Evolutionary conservation across 2,113 vertebrate genomes (phyloP), one percentile per base, ranked within the genome.

Genomic region (Galbula dea): DNA sequence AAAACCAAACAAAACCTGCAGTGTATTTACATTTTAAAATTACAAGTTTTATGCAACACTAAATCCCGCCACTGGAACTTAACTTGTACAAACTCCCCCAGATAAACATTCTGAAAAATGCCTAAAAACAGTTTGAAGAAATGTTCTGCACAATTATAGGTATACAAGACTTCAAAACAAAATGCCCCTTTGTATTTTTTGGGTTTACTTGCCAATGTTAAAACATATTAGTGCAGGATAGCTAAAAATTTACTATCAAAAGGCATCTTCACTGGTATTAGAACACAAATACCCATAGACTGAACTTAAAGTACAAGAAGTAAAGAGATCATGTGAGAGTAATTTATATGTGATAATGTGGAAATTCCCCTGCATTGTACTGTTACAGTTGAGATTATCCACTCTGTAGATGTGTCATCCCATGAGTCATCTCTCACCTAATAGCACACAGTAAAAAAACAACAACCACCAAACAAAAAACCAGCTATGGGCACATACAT

Each of bases 371-470:
- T 84, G 49, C 43, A 58, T 82, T 49, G 39, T 84, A 67, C 72
- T 89, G 85, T 62, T 83, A 77, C 82, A 30, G 76, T 63, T 73
- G 59, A 86, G 68, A 89, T 75, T 79, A 90, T 82, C 12, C 85
- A 66, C 75, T 87, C 30, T 58, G 65, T 32, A 61, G 62, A 94
- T 90, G 90, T 94, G 66, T 93, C 86, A 95, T 89, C 66, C 36
- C 55, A 4, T 91, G 88, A 91, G 72, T 96, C 93, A 93, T 15
- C 24, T 41, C 83, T 93, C 91, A 46, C 54, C 49, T 68, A 91
- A 93, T 73, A 76, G 67, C 10, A 80, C 20, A 68, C 30, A 61
- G 16, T 23, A 3, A 24, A 26, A 39, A 30, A 7, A 17, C 34
- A 61, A 36, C n/a, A n/a, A n/a, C n/a, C n/a, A n/a, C n/a, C n/a